These are phyloP conservation scores for Baronia brevicornis DNA, from an alignment of 2,888 invertebrate genomes.

Conservation along the genomic window DNA sequence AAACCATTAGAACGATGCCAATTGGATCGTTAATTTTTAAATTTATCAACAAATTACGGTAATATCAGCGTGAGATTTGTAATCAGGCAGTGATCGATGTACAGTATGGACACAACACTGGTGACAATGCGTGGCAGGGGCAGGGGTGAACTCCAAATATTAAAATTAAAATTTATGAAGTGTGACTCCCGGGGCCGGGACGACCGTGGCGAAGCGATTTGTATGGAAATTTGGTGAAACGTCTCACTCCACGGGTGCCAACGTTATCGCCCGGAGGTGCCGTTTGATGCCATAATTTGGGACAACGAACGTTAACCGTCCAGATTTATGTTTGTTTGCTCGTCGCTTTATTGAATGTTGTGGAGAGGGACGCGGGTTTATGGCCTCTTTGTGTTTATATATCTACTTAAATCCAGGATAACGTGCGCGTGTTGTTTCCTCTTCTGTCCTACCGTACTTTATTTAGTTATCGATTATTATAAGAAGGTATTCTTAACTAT, in stretches of 20 bases:
- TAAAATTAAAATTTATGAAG: constrained; percentile 71
- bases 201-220: constrained; percentile 66
- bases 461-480: too few species aligned
- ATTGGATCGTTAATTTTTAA: too few species aligned
- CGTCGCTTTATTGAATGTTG: constrained; percentile 59
- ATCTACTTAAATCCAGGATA: constrained; percentile 16
- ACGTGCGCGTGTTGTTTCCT: constrained; percentile 14
- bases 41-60: too few species aligned
- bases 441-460: constrained; percentile 12
- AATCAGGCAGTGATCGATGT: too few species aligned
- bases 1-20: too few species aligned
- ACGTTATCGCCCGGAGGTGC: constrained; percentile 46
- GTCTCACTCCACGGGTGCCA: constrained; percentile 46
- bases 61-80: too few species aligned
- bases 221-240: constrained; percentile 65
- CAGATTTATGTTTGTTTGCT: constrained; percentile 64
- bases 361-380: constrained; percentile 49
- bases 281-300: constrained; percentile 70
- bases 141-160: constrained; percentile 49
- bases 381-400: constrained; percentile 31
- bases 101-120: too few species aligned
- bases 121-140: constrained; percentile 20
- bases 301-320: constrained; percentile 54
- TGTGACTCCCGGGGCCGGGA: constrained; percentile 41
- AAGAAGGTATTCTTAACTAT: too few species aligned